Percentiles rank a stretch among this genome's conserved stretches.
Conservation (phyloP, 2,888 invertebrate species). For the Laothoe populi region DNA sequence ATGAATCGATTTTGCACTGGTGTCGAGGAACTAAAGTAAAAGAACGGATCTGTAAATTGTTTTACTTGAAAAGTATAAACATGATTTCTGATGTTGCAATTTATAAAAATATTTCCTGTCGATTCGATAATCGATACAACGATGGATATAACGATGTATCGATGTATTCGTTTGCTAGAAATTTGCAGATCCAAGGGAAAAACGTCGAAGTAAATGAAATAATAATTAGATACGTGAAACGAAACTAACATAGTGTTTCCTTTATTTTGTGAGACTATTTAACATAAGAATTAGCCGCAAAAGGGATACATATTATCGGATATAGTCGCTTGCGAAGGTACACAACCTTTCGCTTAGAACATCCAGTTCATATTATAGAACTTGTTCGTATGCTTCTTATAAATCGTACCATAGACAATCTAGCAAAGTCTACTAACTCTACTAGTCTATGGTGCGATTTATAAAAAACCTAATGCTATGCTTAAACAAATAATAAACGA, state of each 20-base stretch:
- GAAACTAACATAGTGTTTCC: slow-evolving; percentile 3
- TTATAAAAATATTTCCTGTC: not conserved
- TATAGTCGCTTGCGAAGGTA: slow-evolving; percentile 20
- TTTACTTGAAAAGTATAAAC: not conserved
- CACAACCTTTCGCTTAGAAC: slow-evolving; percentile 17
- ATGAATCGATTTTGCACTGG: not conserved
- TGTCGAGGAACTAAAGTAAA: not conserved
- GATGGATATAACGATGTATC: no score
- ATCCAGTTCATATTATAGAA: slow-evolving; percentile 20
- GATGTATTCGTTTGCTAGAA: no score
- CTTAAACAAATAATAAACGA: slow-evolving; percentile 36
- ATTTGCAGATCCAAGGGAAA: not conserved
- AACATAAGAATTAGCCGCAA: slow-evolving; percentile 12
- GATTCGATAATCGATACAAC: not conserved
- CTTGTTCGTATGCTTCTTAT: slow-evolving; percentile 7
- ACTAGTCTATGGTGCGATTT: slow-evolving; percentile 1
- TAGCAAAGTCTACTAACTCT: not conserved
- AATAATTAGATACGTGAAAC: not conserved
- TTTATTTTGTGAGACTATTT: slow-evolving; percentile 14
- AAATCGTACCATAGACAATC: slow-evolving; percentile 9
- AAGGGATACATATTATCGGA: slow-evolving; percentile 5
- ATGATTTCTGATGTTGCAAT: not conserved
- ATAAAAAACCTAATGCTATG: slow-evolving; percentile 33
- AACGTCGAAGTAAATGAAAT: slow-evolving; percentile 3
- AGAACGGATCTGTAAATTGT: not conserved